Percentiles rank a stretch among this genome's conserved stretches.
phyloP scores from a whole-genome alignment of 2,888 invertebrate genomes.

The Eupithecia inturbata region DNA sequence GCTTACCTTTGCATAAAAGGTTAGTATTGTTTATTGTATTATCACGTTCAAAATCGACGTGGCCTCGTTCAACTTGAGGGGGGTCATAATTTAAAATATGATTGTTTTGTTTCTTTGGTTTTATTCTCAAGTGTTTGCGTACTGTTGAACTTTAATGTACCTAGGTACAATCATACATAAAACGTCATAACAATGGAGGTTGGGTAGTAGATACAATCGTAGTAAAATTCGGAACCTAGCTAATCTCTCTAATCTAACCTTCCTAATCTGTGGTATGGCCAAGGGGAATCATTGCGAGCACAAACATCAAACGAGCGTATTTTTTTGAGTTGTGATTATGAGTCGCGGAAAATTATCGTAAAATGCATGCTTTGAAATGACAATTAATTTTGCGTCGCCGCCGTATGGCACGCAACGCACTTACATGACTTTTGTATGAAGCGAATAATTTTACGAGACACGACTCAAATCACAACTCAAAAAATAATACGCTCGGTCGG shows the following conservation, averaged over 20 bases:
- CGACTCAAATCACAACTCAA: background rate
- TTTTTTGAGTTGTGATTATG: background rate
- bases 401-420: background rate
- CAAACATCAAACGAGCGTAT: background rate
- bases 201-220: background rate
- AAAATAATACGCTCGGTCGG: background rate
- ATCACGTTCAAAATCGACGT: constrained; percentile 28
- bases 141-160: background rate
- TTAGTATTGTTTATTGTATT: constrained; percentile 27
- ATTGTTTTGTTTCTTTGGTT: constrained; percentile 32
- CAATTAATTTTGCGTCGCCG: background rate
- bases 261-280: background rate
- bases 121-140: background rate
- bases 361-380: background rate
- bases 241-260: no score
- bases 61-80: constrained; percentile 7
- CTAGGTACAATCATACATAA: background rate
- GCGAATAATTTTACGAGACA: background rate
- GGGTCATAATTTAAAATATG: constrained; percentile 14
- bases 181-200: background rate
- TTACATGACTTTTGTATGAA: background rate
- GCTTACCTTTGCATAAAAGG: background rate
- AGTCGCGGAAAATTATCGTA: background rate
- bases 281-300: background rate
- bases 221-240: background rate